Percentiles rank a stretch among this genome's conserved stretches.
Conservation (phyloP, 2,797 vertebrate genomes). For the Chelonia mydas region DNA sequence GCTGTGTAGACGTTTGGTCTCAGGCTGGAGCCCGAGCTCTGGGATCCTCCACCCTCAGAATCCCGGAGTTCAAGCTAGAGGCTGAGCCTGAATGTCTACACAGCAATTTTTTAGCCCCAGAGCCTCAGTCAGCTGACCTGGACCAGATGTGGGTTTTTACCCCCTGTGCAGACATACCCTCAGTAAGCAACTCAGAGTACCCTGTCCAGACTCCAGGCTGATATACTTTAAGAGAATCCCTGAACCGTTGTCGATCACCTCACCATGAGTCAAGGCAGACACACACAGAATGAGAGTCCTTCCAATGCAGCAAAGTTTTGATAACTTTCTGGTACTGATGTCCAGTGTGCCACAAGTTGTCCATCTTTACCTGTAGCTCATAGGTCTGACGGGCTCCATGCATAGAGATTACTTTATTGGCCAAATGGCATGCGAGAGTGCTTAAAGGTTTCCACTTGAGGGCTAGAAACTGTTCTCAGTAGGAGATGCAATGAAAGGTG, state of each 20-base stretch:
- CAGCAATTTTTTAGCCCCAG: background rate
- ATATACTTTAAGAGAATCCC: background rate
- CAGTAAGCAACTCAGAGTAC: background rate
- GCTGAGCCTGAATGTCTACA: background rate
- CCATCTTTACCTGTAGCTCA: background rate
- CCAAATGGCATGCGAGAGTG: background rate
- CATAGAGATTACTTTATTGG: background rate
- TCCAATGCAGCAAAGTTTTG: background rate
- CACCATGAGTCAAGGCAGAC: background rate
- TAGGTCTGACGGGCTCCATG: background rate
- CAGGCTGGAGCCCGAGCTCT: background rate
- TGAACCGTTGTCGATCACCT: background rate
- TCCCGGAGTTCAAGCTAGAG: too few relatives aligned
- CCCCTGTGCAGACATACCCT: background rate
- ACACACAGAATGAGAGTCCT: background rate
- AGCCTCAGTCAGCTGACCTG: background rate
- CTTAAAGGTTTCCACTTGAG: background rate
- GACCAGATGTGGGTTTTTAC: background rate
- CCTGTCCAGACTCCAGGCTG: background rate
- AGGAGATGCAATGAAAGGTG: background rate
- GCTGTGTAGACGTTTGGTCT: background rate
- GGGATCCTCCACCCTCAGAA: background rate
- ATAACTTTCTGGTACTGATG: background rate
- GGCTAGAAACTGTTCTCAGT: background rate
- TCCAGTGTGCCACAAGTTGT: background rate